A percentile compares a stretch with the other conserved stretches of the same genome.
These are phyloP conservation scores for Onychomys torridus DNA, from an alignment of 2,797 vertebrate species.

Conservation along the genomic window DNA sequence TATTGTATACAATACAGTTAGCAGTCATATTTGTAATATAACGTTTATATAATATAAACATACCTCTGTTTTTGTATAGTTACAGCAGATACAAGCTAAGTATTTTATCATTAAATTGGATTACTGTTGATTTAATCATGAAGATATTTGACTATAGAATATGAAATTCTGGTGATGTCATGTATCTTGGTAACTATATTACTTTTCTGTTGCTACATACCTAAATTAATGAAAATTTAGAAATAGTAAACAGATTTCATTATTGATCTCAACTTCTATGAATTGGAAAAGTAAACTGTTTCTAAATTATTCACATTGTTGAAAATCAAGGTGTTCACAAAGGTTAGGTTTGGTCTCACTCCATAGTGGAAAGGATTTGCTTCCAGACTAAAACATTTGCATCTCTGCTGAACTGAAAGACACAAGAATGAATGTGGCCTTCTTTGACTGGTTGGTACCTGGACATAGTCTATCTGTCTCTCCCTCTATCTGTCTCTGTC, in stretches of 20 bases:
- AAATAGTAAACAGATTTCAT: neutral
- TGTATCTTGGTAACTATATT: neutral
- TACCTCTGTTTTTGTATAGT: neutral
- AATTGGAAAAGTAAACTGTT: neutral
- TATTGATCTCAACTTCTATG: neutral
- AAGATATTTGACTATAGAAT: neutral
- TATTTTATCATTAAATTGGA: neutral
- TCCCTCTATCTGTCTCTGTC: neutral
- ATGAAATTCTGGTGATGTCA: neutral
- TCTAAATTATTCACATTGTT: neutral
- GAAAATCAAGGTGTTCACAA: neutral
- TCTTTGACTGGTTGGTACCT: no score
- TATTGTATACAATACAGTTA: neutral
- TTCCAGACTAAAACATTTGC: neutral
- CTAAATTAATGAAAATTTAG: neutral
- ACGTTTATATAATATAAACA: neutral
- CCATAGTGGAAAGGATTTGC: neutral
- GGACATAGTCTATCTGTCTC: no score
- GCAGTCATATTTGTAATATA: neutral
- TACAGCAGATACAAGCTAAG: neutral
- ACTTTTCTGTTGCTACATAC: neutral
- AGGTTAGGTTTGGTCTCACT: neutral
- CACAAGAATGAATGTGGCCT: neutral
- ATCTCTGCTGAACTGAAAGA: neutral
- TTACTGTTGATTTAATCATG: neutral